A percentile compares a stretch with the other conserved stretches of the same genome.
These are phyloP conservation scores for Parnassius mnemosyne DNA, from an alignment of 2,888 invertebrate species.

Conservation along the genomic window DNA sequence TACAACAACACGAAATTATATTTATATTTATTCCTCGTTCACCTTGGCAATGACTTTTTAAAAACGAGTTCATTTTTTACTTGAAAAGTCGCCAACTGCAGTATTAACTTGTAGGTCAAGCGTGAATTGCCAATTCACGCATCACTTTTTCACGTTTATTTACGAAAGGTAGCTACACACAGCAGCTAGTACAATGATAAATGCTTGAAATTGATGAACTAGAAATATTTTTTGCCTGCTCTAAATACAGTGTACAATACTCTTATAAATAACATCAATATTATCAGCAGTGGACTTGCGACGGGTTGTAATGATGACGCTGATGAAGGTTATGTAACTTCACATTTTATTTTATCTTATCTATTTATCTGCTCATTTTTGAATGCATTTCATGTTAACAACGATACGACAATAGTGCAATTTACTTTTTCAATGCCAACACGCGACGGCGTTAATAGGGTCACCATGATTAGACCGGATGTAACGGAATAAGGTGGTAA, in stretches of 20 bases:
- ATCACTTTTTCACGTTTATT: too few relatives aligned
- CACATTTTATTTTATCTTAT: too few relatives aligned
- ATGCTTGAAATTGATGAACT: too few relatives aligned
- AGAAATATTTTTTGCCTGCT: too few relatives aligned
- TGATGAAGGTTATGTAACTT: too few relatives aligned
- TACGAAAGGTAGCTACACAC: too few relatives aligned
- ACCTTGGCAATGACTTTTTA: slow-evolving; percentile 4
- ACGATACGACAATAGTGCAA: background rate
- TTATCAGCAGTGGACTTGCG: too few relatives aligned
- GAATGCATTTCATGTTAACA: background rate
- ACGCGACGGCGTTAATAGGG: background rate
- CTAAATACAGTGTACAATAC: too few relatives aligned
- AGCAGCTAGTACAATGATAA: too few relatives aligned
- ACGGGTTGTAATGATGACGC: too few relatives aligned
- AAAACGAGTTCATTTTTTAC: background rate
- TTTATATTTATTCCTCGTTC: background rate
- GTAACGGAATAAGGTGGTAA: background rate
- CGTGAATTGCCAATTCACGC: background rate
- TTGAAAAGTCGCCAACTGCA: background rate
- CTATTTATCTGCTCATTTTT: background rate
- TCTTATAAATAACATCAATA: too few relatives aligned
- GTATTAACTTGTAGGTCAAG: background rate
- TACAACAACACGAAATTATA: background rate
- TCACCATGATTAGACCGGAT: slow-evolving; percentile 3
- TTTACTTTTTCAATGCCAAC: slow-evolving; percentile 4